phyloP scores from a whole-genome alignment of 2,797 vertebrate genomes.

The Hippoglossus hippoglossus region DNA sequence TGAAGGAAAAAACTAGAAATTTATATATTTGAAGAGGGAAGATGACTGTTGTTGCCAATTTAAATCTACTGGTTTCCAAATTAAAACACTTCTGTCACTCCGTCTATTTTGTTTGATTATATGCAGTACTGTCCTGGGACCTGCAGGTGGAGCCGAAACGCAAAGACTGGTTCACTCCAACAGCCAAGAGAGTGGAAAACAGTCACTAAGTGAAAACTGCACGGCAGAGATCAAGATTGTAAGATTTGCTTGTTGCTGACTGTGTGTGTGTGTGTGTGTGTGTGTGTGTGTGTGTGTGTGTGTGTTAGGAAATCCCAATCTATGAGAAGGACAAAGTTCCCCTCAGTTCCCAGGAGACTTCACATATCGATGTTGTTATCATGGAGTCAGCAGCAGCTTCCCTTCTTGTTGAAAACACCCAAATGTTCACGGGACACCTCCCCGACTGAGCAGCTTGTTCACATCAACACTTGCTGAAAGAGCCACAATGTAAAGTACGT shows the following conservation, averaged over 20 bases:
- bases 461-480: not conserved
- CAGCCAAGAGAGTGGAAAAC: not conserved
- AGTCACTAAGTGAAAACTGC: slow-evolving; percentile 12
- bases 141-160: slow-evolving; percentile 34
- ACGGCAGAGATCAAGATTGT: not conserved
- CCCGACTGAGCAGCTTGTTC: not conserved
- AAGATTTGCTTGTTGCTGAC: not conserved
- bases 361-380: slow-evolving; percentile 11
- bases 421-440: not conserved
- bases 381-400: slow-evolving; percentile 26
- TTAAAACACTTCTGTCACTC: slow-evolving; percentile 34
- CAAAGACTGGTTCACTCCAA: not conserved
- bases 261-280: not conserved
- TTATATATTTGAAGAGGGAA: slow-evolving; percentile 11
- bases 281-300: not conserved
- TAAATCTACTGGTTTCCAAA: slow-evolving; percentile 17
- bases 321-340: slow-evolving; percentile 21
- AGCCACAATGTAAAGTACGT: not conserved
- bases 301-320: slow-evolving; percentile 15
- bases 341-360: slow-evolving; percentile 5
- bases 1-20: not conserved
- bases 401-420: slow-evolving; percentile 17
- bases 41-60: not conserved
- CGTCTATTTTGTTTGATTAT: not conserved
- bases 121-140: not conserved